phyloP scores from a whole-genome alignment of 2,113 vertebrate genomes.

The Speoplatyrhinus poulsoni region DNA sequence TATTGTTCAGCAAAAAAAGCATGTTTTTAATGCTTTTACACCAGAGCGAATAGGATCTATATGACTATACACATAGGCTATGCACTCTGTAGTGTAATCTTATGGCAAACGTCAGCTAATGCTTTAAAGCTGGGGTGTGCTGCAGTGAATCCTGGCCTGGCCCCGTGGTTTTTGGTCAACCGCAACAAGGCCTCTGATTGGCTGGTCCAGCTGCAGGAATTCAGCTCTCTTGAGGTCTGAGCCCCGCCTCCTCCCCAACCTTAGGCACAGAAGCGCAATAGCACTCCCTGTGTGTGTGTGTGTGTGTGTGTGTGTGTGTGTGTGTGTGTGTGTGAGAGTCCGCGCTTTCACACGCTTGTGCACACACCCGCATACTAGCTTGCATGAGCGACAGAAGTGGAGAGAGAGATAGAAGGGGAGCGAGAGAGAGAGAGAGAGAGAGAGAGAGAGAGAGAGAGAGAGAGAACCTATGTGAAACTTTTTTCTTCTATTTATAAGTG shows the following conservation, averaged over 20 bases:
- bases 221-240: slow-evolving; percentile 71
- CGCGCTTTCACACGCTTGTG: not conserved
- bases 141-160: slow-evolving; percentile 56
- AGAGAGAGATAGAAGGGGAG: slow-evolving; percentile 30
- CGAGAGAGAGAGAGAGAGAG: slow-evolving; percentile 40
- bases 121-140: slow-evolving; percentile 63
- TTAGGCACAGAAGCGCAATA: slow-evolving; percentile 63
- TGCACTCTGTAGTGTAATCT: slow-evolving; percentile 24
- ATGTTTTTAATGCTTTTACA: no score
- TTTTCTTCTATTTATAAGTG: slow-evolving; percentile 37
- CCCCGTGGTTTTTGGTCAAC: slow-evolving; percentile 70
- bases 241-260: slow-evolving; percentile 55
- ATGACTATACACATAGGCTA: not conserved
- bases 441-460: slow-evolving; percentile 35
- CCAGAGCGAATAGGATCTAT: no score
- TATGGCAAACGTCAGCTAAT: slow-evolving; percentile 48
- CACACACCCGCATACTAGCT: slow-evolving; percentile 6
- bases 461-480: slow-evolving; percentile 13
- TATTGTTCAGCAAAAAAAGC: no score
- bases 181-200: slow-evolving; percentile 78
- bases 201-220: slow-evolving; percentile 74
- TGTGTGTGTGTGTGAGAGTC: slow-evolving; percentile 1
- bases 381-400: not conserved
- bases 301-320: slow-evolving; percentile 10
- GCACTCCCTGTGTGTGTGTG: slow-evolving; percentile 54